Conservation (phyloP, 1,140 invertebrate genomes). For the Drosophila parabipectinata region DNA sequence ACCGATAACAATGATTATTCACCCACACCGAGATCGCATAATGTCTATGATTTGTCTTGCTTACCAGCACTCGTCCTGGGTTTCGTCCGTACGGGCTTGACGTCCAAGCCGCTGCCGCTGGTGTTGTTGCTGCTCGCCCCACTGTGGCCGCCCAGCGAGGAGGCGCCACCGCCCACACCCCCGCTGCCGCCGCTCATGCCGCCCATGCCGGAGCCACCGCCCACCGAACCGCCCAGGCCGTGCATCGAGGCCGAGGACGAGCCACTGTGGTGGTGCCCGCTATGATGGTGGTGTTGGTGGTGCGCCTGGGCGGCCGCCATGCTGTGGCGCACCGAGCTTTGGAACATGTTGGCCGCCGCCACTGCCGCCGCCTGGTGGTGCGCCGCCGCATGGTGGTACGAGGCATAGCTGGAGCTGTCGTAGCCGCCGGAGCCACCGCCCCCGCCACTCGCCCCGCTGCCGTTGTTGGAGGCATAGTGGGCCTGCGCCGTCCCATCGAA, state of each 20-base stretch:
- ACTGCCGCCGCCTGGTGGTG: slow-evolving; percentile 77
- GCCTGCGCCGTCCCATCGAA: slow-evolving; percentile 81
- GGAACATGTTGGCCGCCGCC: slow-evolving; percentile 79
- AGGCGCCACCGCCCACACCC: slow-evolving; percentile 29
- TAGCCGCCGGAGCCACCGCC: slow-evolving; percentile 42
- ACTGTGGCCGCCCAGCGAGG: slow-evolving; percentile 39
- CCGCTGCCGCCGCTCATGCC: slow-evolving; percentile 48
- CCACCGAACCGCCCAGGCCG: slow-evolving; percentile 47
- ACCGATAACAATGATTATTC: slow-evolving; percentile 67
- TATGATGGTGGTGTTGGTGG: slow-evolving; percentile 71
- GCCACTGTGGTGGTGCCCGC: slow-evolving; percentile 57
- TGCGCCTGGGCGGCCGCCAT: slow-evolving; percentile 73
- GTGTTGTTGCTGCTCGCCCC: slow-evolving; percentile 23
- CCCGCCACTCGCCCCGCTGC: slow-evolving; percentile 28
- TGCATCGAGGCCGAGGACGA: slow-evolving; percentile 47
- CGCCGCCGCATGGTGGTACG: slow-evolving; percentile 78
- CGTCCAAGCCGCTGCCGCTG: slow-evolving; percentile 45
- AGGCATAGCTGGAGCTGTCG: slow-evolving; percentile 74
- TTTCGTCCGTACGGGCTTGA: slow-evolving; percentile 83
- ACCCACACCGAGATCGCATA: slow-evolving; percentile 82
- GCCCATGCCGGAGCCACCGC: slow-evolving; percentile 48
- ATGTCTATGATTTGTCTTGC: slow-evolving; percentile 80
- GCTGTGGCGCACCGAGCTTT: slow-evolving; percentile 80
- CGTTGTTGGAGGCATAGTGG: slow-evolving; percentile 68
- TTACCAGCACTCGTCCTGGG: slow-evolving; percentile 84